These are phyloP conservation scores for Cynopterus sphinx DNA, from an alignment of 2,797 vertebrate genomes.

Conservation along the genomic window DNA sequence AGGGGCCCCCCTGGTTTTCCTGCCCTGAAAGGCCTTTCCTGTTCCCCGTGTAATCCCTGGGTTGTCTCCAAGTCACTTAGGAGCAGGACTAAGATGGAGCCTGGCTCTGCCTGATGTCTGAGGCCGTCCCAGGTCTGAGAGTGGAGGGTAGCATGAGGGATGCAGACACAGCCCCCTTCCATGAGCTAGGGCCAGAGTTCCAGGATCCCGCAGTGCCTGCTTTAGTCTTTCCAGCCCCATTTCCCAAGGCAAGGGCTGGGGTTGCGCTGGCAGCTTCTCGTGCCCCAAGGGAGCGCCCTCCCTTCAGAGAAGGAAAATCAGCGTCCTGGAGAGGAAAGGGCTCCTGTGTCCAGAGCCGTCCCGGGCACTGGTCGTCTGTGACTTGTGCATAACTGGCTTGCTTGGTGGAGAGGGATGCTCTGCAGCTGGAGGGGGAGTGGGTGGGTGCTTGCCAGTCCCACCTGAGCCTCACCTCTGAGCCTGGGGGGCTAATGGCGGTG, in stretches of 20 bases:
- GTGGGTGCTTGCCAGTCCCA: neutral
- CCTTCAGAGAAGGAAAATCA: neutral
- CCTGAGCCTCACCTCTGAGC: neutral
- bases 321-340: neutral
- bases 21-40: no score
- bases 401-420: neutral
- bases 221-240: neutral
- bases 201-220: neutral
- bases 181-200: neutral
- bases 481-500: neutral
- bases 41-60: no score
- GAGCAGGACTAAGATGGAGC: neutral
- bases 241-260: constrained; percentile 65
- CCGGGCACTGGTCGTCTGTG: neutral
- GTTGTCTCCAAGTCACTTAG: neutral
- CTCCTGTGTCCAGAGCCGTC: neutral
- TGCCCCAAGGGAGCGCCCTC: neutral
- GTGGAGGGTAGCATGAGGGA: neutral
- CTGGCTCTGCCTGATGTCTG: neutral
- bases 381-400: neutral
- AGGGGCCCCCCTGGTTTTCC: neutral
- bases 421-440: neutral
- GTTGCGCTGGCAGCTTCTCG: neutral
- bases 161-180: constrained; percentile 45
- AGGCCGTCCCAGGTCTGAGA: neutral